phyloP scores from a whole-genome alignment of 2,888 invertebrate species.

The Halocaridina rubra region DNA sequence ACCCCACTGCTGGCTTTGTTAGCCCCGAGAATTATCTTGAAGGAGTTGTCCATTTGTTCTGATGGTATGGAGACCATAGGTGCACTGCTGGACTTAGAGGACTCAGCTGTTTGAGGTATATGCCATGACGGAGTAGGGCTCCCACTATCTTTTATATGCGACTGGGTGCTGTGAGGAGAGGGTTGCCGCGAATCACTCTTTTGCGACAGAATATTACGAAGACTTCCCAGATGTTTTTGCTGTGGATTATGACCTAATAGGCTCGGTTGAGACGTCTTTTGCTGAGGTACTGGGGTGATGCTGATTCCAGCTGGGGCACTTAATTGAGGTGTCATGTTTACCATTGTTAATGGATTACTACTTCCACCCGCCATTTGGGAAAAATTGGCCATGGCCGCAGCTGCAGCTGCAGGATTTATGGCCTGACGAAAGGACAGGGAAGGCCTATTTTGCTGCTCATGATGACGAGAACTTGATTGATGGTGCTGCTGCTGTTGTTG shows the following conservation, averaged over 20 bases:
- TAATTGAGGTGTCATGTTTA: conserved; percentile 47
- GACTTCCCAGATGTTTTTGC: conserved; percentile 18
- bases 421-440: conserved; percentile 24
- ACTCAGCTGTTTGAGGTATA: conserved; percentile 59
- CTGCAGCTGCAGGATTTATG: conserved; percentile 35
- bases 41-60: conserved; percentile 60
- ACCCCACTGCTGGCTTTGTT: conserved; percentile 40
- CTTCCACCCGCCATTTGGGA: conserved; percentile 49
- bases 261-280: neutral
- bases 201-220: conserved; percentile 45
- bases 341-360: conserved; percentile 39
- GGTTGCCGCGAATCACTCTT: conserved; percentile 52
- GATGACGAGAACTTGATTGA: conserved; percentile 6
- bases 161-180: conserved; percentile 61
- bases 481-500: conserved; percentile 55
- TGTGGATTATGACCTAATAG: neutral
- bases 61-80: conserved; percentile 59
- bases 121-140: conserved; percentile 61
- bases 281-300: conserved; percentile 58
- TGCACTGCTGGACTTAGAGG: conserved; percentile 20
- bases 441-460: conserved; percentile 18
- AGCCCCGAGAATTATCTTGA: conserved; percentile 58
- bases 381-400: conserved; percentile 46
- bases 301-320: conserved; percentile 59
- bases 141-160: conserved; percentile 52